Evolutionary conservation across 1,140 invertebrate species (phyloP), one percentile per base, ranked within the genome.

Genomic region (Rhagoletis zephyria): DNA sequence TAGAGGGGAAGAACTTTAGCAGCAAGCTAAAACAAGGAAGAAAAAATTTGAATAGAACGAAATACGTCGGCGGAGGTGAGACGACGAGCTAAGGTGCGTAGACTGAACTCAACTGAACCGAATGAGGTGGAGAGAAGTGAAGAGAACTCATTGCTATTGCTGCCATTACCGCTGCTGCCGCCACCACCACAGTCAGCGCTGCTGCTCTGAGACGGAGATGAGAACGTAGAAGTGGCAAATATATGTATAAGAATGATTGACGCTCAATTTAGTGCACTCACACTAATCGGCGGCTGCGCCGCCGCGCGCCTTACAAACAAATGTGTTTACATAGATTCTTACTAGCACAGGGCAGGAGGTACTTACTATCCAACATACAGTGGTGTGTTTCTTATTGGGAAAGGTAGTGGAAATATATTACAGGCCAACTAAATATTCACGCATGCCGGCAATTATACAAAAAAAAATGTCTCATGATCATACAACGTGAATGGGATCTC

Each of bases 11-110:
- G 86, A 67, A 87, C 65, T 61, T 67, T 70, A 64, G 42, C 42
- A 67, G 1, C 74, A 81, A 74, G 70, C 45, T 40, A 45, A 81
- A 81, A 81, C 14, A 61, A 63, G 85, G 85, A 63, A 65, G 85
- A 61, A 86, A 86, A 51, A 81, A 81, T 81, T 42, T 48, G n/a
- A 81, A 81, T 81, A 56, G 74, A 81, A 81, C 59, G n/a, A 87
- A 87, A 65, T 48, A 87, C 86, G 86, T 87, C 64, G 64, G 86
- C 86, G 86, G 86, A 87, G 86, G 86, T 87, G 86, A 87, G 85
- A 85, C 85, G 85, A 85, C 85, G 85, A 85, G 56, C 16, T 63
- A 63, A 60, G 85, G 48, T 87, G 86, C 86, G 86, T 87, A 56
- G 60, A 67, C 86, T 87, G 64, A 87, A 56, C 19, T 65, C 59